These are phyloP conservation scores for Ictalurus punctatus DNA, from an alignment of 2,113 vertebrate genomes.

Conservation along the genomic window DNA sequence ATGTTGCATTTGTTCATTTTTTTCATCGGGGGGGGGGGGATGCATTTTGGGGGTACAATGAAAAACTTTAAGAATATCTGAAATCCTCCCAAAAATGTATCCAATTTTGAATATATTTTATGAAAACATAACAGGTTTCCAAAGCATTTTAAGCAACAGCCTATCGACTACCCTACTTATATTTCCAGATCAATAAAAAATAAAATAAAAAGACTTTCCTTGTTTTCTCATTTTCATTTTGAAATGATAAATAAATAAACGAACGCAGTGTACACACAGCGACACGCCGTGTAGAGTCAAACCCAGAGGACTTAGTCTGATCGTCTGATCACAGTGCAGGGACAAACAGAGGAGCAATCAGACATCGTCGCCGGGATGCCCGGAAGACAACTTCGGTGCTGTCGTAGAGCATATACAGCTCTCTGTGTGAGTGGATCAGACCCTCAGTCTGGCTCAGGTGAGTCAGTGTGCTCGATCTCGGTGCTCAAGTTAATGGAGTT, in stretches of 20 bases:
- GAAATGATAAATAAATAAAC: not conserved
- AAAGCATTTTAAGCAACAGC: too few species aligned
- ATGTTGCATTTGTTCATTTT: not conserved
- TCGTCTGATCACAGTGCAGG: not conserved
- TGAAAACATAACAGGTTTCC: not conserved
- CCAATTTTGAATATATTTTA: not conserved
- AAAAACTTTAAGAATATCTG: not conserved
- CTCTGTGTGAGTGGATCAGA: conserved; percentile 38
- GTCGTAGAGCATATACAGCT: conserved; percentile 20
- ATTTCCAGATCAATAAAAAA: not conserved
- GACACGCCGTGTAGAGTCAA: not conserved
- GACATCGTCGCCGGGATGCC: not conserved
- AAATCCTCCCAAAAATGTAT: not conserved
- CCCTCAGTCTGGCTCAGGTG: conserved; percentile 42
- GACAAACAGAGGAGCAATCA: not conserved
- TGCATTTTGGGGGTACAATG: not conserved
- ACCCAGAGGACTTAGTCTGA: not conserved
- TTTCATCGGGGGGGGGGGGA: too few species aligned
- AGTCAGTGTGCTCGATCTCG: conserved; percentile 50
- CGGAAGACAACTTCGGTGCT: not conserved
- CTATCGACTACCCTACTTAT: not conserved
- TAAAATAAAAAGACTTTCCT: not conserved
- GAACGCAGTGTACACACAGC: not conserved
- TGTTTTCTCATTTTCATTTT: not conserved
- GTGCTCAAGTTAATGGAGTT: conserved; percentile 55